These are phyloP conservation scores for Quadroppia sp. DNA, from an alignment of 2,888 invertebrate genomes.

Conservation along the genomic window DNA sequence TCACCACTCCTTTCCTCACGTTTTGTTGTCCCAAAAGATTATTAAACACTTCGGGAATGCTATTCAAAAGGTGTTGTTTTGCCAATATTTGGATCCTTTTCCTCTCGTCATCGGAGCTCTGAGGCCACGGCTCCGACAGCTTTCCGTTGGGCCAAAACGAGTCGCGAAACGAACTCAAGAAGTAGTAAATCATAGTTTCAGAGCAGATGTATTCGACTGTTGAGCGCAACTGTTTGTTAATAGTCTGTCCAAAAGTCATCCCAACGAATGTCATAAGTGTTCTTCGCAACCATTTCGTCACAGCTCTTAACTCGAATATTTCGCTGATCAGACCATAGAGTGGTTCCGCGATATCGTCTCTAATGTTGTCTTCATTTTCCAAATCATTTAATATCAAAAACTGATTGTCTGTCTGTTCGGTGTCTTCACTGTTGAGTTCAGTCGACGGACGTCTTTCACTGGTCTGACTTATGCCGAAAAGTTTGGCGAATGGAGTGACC, in stretches of 20 bases:
- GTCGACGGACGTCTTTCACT: neutral
- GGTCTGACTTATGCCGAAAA: conserved; percentile 32
- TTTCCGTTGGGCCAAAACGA: conserved; percentile 82
- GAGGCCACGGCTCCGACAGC: conserved; percentile 57
- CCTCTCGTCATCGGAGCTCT: conserved; percentile 62
- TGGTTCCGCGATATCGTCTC: conserved; percentile 84
- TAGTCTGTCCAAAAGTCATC: conserved; percentile 84
- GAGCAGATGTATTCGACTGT: conserved; percentile 80
- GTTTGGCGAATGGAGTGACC: conserved; percentile 26
- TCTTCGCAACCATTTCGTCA: conserved; percentile 78
- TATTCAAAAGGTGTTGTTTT: conserved; percentile 52
- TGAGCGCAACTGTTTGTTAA: conserved; percentile 74
- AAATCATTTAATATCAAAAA: conserved; percentile 29
- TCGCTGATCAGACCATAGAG: conserved; percentile 80
- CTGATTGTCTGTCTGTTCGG: conserved; percentile 21
- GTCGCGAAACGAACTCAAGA: conserved; percentile 73
- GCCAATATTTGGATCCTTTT: conserved; percentile 53
- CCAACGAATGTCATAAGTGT: conserved; percentile 86
- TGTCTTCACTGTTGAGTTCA: conserved; percentile 1
- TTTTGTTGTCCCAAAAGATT: conserved; percentile 80
- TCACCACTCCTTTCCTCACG: conserved; percentile 74
- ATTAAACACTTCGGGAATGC: conserved; percentile 65
- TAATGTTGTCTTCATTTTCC: conserved; percentile 50
- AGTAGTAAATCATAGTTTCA: conserved; percentile 84
- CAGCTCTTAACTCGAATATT: conserved; percentile 82